Percentiles rank a stretch among this genome's conserved stretches.
phyloP scores from a whole-genome alignment of 1,140 invertebrate genomes.

The Sycophaga agraensis region DNA sequence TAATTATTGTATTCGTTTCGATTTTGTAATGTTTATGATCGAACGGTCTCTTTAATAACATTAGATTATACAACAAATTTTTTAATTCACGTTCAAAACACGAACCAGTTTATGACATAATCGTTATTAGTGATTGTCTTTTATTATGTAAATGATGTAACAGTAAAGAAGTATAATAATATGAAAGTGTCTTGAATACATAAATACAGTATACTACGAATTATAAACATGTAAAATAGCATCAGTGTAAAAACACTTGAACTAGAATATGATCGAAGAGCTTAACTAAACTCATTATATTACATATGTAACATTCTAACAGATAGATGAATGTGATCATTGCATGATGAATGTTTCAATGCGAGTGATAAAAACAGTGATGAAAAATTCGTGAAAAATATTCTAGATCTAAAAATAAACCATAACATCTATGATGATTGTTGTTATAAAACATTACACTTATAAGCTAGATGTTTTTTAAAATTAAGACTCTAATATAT shows the following conservation, averaged over 20 bases:
- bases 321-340: slow-evolving; percentile 17
- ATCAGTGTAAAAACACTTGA: slow-evolving; percentile 1
- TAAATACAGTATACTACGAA: not conserved
- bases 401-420: slow-evolving; percentile 23
- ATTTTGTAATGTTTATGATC: too few species aligned
- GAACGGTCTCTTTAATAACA: too few species aligned
- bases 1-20: too few species aligned
- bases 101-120: too few species aligned
- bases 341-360: slow-evolving; percentile 12
- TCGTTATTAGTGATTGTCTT: not conserved
- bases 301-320: slow-evolving; percentile 10
- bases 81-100: too few species aligned
- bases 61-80: too few species aligned
- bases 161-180: not conserved
- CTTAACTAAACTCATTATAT: not conserved
- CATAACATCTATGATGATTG: slow-evolving; percentile 24
- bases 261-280: not conserved
- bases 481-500: slow-evolving; percentile 15
- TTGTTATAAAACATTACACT: slow-evolving; percentile 21
- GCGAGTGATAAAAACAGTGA: not conserved
- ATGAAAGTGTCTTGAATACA: not conserved
- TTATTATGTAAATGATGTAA: slow-evolving; percentile 1
- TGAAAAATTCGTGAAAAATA: slow-evolving; percentile 17
- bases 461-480: slow-evolving; percentile 5
- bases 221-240: slow-evolving; percentile 4